These are phyloP conservation scores for Ophion obscuratus DNA, from an alignment of 2,888 invertebrate species.

Conservation along the genomic window DNA sequence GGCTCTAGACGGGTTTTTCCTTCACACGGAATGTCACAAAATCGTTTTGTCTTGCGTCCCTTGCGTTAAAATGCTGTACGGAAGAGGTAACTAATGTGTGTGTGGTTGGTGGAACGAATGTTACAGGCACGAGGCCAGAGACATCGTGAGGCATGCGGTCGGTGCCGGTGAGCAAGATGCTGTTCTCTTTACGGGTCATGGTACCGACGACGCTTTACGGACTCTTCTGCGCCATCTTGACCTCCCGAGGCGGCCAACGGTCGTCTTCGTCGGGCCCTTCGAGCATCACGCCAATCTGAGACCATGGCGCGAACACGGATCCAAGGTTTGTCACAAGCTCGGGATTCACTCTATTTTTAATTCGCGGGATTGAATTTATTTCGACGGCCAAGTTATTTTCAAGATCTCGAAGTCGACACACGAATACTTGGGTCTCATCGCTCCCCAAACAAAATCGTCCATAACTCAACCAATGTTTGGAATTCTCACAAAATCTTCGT, in stretches of 20 bases:
- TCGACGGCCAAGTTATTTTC: slow-evolving; percentile 33
- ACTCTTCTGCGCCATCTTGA: slow-evolving; percentile 90
- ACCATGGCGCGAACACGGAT: slow-evolving; percentile 93
- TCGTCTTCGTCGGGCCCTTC: slow-evolving; percentile 92
- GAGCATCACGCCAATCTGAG: slow-evolving; percentile 91
- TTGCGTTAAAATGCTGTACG: slow-evolving; percentile 17
- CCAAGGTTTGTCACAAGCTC: slow-evolving; percentile 86
- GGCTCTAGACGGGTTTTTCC: not conserved
- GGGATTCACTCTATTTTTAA: slow-evolving; percentile 32
- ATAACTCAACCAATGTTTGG: too few relatives aligned
- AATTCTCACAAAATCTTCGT: too few relatives aligned
- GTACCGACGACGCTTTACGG: slow-evolving; percentile 91
- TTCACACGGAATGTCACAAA: not conserved
- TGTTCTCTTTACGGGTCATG: slow-evolving; percentile 85
- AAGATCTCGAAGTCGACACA: slow-evolving; percentile 31
- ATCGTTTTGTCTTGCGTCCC: not conserved
- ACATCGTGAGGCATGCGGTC: slow-evolving; percentile 91
- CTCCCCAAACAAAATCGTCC: not conserved
- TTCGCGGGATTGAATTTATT: slow-evolving; percentile 32
- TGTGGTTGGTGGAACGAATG: slow-evolving; percentile 56
- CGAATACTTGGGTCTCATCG: not conserved
- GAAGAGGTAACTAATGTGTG: slow-evolving; percentile 23
- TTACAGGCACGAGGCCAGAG: slow-evolving; percentile 91
- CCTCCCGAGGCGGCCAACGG: slow-evolving; percentile 86
- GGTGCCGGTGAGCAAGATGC: slow-evolving; percentile 90